Evolutionary conservation across 2,888 invertebrate species (phyloP).

Genomic region (Pollenia griseotomentosa): DNA sequence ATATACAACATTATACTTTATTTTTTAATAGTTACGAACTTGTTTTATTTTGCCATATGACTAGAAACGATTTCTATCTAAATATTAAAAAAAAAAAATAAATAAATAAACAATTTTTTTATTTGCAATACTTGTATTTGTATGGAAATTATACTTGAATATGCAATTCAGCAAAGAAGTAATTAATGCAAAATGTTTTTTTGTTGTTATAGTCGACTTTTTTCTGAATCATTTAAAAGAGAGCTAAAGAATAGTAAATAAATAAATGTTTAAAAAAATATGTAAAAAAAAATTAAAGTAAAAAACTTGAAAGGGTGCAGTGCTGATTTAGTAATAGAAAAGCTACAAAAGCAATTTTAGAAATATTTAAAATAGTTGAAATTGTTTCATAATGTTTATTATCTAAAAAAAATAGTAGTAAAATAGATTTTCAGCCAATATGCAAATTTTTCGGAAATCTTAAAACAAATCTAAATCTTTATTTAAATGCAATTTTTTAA

Average conservation of each 20-base stretch:
- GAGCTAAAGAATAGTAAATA: conserved; percentile 2
- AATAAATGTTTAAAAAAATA: background rate
- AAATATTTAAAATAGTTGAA: background rate
- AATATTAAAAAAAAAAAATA: background rate
- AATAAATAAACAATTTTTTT: conserved; percentile 10
- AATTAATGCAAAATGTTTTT: conserved; percentile 65
- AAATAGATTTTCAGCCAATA: too few relatives aligned
- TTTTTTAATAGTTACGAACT: conserved; percentile 44
- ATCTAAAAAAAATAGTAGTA: background rate
- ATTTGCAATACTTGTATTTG: conserved; percentile 18
- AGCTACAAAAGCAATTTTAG: background rate
- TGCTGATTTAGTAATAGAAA: background rate
- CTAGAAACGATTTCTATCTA: conserved; percentile 34
- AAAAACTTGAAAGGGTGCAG: conserved; percentile 62
- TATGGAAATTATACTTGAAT: conserved; percentile 66
- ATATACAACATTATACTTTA: conserved; percentile 6
- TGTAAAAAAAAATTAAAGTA: conserved; percentile 2
- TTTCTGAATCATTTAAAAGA: conserved; percentile 48
- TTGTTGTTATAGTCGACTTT: conserved; percentile 24
- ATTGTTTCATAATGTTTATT: background rate
- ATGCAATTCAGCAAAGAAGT: conserved; percentile 69
- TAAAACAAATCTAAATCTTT: too few relatives aligned
- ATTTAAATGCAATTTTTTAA: too few relatives aligned
- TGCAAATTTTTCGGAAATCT: too few relatives aligned
- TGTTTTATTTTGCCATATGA: conserved; percentile 56